Percentiles rank a stretch among this genome's conserved stretches.
These are phyloP conservation scores for Alauda arvensis DNA, from an alignment of 2,797 vertebrate species.

Conservation along the genomic window DNA sequence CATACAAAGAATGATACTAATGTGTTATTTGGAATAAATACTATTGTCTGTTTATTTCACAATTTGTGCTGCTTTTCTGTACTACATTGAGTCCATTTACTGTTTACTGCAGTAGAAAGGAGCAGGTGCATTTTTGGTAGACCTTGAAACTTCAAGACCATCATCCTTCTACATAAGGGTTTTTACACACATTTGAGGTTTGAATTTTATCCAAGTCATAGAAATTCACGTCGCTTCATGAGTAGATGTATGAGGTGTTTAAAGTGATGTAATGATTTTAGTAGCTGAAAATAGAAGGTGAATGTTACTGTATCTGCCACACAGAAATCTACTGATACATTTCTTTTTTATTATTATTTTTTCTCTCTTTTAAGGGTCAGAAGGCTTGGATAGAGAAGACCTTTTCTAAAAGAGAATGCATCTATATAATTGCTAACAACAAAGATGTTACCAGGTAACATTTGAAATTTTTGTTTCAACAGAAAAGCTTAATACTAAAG, in stretches of 20 bases:
- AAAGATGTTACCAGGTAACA: conserved; percentile 88
- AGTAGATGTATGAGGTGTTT: neutral
- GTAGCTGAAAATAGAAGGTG: neutral
- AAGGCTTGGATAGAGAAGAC: conserved; percentile 95
- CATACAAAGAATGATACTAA: neutral
- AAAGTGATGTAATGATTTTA: neutral
- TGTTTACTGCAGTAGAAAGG: neutral
- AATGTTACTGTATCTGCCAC: neutral
- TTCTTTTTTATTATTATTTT: neutral
- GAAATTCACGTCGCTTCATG: neutral
- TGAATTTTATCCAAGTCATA: neutral
- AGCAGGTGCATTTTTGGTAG: neutral
- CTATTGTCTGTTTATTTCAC: neutral
- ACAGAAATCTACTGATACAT: neutral
- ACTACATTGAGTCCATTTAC: neutral
- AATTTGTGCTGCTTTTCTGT: neutral
- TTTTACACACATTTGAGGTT: neutral
- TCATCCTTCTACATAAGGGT: neutral
- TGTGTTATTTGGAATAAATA: neutral
- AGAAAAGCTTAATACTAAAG: neutral
- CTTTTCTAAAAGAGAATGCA: conserved; percentile 91
- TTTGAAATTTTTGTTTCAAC: neutral
- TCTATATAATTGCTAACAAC: conserved; percentile 83
- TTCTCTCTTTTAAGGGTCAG: conserved; percentile 76
- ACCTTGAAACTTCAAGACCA: neutral